Conservation (phyloP, 2,888 invertebrate species). For the Coelinius sp. region DNA sequence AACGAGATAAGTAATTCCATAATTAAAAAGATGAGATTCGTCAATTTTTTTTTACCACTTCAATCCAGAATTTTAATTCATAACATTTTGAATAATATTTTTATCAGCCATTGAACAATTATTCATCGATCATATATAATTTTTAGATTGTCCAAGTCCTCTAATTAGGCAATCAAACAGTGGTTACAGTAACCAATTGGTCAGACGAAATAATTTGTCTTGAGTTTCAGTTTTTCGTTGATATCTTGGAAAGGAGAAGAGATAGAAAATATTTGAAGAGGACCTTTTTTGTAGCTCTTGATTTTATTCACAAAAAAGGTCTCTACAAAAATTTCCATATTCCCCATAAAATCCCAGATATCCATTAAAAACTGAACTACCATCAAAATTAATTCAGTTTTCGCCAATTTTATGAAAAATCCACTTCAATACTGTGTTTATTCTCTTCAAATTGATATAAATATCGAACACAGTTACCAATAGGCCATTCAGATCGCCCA, state of each 20-base stretch:
- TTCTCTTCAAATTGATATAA: background rate
- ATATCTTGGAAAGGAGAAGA: background rate
- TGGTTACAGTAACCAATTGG: background rate
- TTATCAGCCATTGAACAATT: background rate
- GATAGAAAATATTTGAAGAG: too few relatives aligned
- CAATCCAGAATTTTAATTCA: background rate
- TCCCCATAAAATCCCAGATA: background rate
- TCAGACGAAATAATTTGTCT: background rate
- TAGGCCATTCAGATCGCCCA: background rate
- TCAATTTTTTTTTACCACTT: background rate
- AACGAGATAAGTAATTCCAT: too few relatives aligned
- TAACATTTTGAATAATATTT: background rate
- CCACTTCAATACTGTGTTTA: constrained; percentile 7
- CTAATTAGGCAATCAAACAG: background rate
- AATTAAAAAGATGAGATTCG: too few relatives aligned
- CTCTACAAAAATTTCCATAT: background rate
- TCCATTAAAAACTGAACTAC: too few relatives aligned
- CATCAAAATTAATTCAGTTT: background rate
- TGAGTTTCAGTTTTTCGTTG: background rate
- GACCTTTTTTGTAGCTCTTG: too few relatives aligned
- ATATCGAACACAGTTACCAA: constrained; percentile 9
- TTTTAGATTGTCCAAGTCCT: constrained; percentile 5
- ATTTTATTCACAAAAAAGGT: background rate
- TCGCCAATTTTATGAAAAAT: background rate
- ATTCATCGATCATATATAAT: background rate